phyloP scores from a whole-genome alignment of 2,797 vertebrate species.

The Amblyraja radiata region DNA sequence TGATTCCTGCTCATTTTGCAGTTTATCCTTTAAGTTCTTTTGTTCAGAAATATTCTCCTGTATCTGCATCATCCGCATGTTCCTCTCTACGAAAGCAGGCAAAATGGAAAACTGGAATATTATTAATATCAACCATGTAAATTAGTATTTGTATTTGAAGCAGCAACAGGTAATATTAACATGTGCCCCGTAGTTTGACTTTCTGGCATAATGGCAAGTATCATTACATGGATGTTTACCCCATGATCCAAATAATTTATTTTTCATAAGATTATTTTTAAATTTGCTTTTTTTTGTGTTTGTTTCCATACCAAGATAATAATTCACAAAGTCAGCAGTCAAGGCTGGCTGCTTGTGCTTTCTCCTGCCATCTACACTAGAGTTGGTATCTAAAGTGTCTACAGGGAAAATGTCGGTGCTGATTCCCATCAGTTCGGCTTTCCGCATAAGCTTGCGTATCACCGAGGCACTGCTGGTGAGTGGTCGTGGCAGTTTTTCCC shows the following conservation, averaged over 20 bases:
- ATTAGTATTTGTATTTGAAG: not conserved
- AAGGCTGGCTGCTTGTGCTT: constrained; percentile 95
- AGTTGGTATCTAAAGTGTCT: constrained; percentile 86
- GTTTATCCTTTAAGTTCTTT: constrained; percentile 94
- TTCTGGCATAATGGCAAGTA: not conserved
- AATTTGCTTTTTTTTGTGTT: not conserved
- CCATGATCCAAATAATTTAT: not conserved
- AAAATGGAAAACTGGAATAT: not conserved
- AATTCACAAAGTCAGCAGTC: constrained; percentile 95
- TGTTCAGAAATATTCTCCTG: constrained; percentile 98
- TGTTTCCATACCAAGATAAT: constrained; percentile 80
- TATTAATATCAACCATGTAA: not conserved
- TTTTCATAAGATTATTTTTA: not conserved
- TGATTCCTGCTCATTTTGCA: constrained; percentile 93
- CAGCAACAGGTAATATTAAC: constrained; percentile 45
- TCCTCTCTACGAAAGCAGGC: constrained; percentile 74
- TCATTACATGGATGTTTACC: not conserved
- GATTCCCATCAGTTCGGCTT: constrained; percentile 95
- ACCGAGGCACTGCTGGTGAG: constrained; percentile 94
- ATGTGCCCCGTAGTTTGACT: constrained; percentile 31
- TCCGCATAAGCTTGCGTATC: constrained; percentile 92
- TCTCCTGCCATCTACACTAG: constrained; percentile 86
- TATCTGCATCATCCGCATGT: constrained; percentile 99
- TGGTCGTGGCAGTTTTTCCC: constrained; percentile 88
- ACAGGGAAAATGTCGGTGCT: constrained; percentile 96